phyloP scores from a whole-genome alignment of 2,113 vertebrate species.

The Dunckerocampus dactyliophorus region DNA sequence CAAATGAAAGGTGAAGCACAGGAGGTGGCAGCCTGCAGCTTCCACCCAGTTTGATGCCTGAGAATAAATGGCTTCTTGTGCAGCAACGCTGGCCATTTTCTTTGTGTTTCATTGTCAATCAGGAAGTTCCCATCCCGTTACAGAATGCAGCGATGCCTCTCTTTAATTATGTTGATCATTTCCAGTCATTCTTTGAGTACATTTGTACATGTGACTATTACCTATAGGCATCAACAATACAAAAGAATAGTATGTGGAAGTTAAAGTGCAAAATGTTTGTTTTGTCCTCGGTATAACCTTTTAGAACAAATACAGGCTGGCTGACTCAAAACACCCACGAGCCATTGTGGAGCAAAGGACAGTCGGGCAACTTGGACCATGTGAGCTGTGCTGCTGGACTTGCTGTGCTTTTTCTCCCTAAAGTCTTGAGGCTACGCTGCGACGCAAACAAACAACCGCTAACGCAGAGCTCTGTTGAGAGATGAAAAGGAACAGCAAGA shows the following conservation, averaged over 20 bases:
- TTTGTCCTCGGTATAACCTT: constrained; percentile 1
- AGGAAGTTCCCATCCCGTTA: background rate
- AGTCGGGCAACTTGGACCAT: constrained; percentile 26
- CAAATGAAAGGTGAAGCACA: constrained; percentile 43
- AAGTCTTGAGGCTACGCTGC: background rate
- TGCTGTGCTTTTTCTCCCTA: background rate
- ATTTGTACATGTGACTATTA: background rate
- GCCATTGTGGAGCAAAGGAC: constrained; percentile 22
- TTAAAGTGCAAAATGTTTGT: background rate
- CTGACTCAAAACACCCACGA: constrained; percentile 16
- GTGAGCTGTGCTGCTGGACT: background rate
- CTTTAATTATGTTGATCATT: too few relatives aligned
- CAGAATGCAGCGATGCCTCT: background rate
- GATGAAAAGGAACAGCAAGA: background rate
- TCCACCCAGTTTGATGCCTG: background rate
- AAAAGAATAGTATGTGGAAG: too few relatives aligned
- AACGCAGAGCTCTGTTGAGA: background rate
- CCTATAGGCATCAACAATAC: background rate
- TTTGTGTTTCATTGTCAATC: constrained; percentile 20
- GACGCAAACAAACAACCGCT: constrained; percentile 11
- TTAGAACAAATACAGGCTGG: constrained; percentile 1
- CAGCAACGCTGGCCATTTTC: background rate
- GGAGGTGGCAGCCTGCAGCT: constrained; percentile 7
- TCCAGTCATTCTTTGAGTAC: background rate
- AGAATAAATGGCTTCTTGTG: constrained; percentile 11